These are phyloP conservation scores for Heterochromis multidens DNA, from an alignment of 2,113 vertebrate species.

Conservation along the genomic window DNA sequence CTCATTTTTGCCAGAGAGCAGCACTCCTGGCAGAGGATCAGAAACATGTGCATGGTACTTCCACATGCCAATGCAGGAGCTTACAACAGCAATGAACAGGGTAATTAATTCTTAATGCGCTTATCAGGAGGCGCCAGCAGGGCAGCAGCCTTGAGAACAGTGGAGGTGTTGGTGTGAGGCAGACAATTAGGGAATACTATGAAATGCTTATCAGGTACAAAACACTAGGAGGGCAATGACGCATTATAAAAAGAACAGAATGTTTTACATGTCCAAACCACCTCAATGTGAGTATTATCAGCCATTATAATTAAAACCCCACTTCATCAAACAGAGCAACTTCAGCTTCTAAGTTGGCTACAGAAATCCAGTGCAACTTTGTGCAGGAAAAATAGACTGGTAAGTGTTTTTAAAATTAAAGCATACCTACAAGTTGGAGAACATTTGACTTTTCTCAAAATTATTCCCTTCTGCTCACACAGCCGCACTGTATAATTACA, in stretches of 20 bases:
- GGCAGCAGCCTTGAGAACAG: conserved; percentile 47
- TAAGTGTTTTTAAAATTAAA: conserved; percentile 34
- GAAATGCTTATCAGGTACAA: conserved; percentile 61
- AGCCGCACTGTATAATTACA: conserved; percentile 52
- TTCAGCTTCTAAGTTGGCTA: neutral
- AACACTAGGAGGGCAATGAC: conserved; percentile 42
- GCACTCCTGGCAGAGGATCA: conserved; percentile 55
- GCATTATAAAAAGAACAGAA: conserved; percentile 27
- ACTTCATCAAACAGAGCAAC: conserved; percentile 42
- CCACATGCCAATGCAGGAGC: conserved; percentile 40
- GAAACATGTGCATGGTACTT: conserved; percentile 29
- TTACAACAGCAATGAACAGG: conserved; percentile 43
- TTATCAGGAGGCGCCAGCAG: conserved; percentile 69
- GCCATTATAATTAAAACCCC: conserved; percentile 53
- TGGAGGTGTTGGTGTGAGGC: conserved; percentile 59
- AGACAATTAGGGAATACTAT: conserved; percentile 61
- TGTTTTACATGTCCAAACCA: conserved; percentile 42
- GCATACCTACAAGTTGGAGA: neutral
- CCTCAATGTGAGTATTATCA: conserved; percentile 35
- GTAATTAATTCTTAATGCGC: conserved; percentile 71
- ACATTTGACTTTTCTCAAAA: conserved; percentile 30
- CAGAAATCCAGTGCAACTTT: neutral
- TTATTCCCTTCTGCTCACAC: conserved; percentile 8
- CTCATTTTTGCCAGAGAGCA: conserved; percentile 43
- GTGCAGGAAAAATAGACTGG: neutral